Base-by-base conservation (phyloP, 2,888 invertebrate genomes). In the Crossocerus cetratus region DNA sequence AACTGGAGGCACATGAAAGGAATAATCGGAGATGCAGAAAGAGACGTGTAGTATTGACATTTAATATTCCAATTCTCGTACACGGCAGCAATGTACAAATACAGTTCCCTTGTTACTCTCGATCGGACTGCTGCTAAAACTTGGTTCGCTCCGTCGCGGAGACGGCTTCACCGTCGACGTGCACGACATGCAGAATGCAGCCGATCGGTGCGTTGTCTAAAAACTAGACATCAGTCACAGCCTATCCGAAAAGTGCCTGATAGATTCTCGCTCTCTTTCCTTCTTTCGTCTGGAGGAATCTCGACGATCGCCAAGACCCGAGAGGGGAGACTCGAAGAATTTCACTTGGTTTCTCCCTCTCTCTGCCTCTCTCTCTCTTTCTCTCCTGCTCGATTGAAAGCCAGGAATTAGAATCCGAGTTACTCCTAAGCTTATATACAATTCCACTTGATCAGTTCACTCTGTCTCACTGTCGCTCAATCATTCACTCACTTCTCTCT, bases 181-280 rank as follows among this genome's bases (percentile, higher is more conserved):
- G 49, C 13, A 80, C 74, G 57, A 73, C 73, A 83, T 77, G 75
- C 77, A 73, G 72, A 78, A 62, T 73, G 72, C 74, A 69, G 32
- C 77, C 81, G n/a, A 14, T 32, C 57, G 32, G 16, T 57, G 32
- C 22, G 62, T 69, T 81, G 76, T 81, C 77, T 76, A 84, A 77
- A 49, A 82, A 75, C 73, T 80, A 82, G 72, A 83, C 80, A 71
- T 87, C 85, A 82, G 82, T 88, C 88, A 88, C 88, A 88, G 88
- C 88, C 88, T 86, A 82, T 83, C 85, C 77, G 81, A 86, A 76
- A 74, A 66, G 68, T 80, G 69, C 65, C 76, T 11, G 32, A 32
- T 32, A 32, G 8, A 32, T 32, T 32, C 32, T 32, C 8, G 2
- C 32, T 32, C 32, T 77, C 67, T 57, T 23, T 62, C 66, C 65